phyloP scores from a whole-genome alignment of 2,113 vertebrate species.

The Muscicapa adusta region DNA sequence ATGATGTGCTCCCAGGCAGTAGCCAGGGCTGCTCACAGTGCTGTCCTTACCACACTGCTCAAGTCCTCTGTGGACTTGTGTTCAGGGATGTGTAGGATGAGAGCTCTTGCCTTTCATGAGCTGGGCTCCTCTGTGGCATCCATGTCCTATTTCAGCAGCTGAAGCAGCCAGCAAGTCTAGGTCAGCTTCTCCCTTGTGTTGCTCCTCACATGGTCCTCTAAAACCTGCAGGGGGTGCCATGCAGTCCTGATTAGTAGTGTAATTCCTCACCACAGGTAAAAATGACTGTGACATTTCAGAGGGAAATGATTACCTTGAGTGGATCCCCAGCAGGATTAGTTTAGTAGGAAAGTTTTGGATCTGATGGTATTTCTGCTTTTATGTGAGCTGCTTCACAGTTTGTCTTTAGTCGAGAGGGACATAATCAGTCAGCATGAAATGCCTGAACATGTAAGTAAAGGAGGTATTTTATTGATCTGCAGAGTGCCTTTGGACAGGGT shows the following conservation, averaged over 20 bases:
- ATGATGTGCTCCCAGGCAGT: neutral
- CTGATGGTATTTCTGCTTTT: neutral
- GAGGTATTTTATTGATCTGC: neutral
- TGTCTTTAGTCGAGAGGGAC: neutral
- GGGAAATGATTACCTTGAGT: neutral
- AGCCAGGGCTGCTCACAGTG: neutral
- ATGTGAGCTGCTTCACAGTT: neutral
- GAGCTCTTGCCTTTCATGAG: neutral
- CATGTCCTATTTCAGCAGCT: neutral
- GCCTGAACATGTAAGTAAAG: neutral
- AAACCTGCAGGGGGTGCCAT: neutral
- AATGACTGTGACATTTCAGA: neutral
- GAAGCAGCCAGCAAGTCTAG: neutral
- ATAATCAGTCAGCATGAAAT: neutral
- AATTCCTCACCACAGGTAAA: neutral
- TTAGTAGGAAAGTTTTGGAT: neutral
- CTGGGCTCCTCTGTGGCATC: neutral
- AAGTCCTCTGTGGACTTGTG: rapidly evolving
- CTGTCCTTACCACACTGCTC: rapidly evolving
- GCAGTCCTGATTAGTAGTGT: neutral
- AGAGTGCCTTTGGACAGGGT: neutral
- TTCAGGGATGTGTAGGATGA: neutral
- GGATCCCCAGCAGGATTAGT: neutral
- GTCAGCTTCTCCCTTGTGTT: neutral
- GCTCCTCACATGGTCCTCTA: neutral